Evolutionary conservation across 2,888 invertebrate genomes (phyloP).

Genomic region (Ennomos quercinarius): DNA sequence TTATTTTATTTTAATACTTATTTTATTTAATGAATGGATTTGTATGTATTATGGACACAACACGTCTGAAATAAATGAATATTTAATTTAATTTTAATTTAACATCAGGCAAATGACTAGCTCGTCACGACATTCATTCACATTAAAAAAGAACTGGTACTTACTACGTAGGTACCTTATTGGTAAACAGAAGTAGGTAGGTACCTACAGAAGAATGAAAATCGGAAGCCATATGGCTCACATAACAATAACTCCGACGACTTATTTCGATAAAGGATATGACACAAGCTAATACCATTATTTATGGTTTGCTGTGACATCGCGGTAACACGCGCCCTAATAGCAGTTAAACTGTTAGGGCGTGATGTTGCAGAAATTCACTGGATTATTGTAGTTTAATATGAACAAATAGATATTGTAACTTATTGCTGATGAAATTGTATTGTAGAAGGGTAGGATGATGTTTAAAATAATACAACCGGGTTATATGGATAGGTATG

Average conservation of each 20-base stretch:
- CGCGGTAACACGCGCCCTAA: constrained; percentile 42
- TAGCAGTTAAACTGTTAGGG: constrained; percentile 58
- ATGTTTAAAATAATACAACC: not conserved
- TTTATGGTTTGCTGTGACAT: constrained; percentile 72
- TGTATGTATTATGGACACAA: no score
- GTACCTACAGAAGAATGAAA: not conserved
- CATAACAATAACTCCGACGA: constrained; percentile 55
- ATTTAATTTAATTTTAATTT: no score
- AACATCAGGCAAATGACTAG: no score
- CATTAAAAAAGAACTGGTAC: no score
- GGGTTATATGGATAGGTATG: no score
- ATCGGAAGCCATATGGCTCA: constrained; percentile 14
- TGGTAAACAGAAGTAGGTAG: no score
- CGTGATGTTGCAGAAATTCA: constrained; percentile 66
- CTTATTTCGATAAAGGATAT: constrained; percentile 20
- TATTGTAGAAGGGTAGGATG: not conserved
- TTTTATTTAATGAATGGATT: no score
- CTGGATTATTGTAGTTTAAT: constrained; percentile 67
- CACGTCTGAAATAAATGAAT: no score
- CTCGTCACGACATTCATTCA: no score
- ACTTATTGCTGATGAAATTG: constrained; percentile 3
- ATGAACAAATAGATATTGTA: constrained; percentile 50
- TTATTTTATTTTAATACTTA: no score
- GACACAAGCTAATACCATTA: constrained; percentile 69
- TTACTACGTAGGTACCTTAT: no score